Base-by-base conservation (phyloP, 2,888 invertebrate species). In the Sussaba pulchella region DNA sequence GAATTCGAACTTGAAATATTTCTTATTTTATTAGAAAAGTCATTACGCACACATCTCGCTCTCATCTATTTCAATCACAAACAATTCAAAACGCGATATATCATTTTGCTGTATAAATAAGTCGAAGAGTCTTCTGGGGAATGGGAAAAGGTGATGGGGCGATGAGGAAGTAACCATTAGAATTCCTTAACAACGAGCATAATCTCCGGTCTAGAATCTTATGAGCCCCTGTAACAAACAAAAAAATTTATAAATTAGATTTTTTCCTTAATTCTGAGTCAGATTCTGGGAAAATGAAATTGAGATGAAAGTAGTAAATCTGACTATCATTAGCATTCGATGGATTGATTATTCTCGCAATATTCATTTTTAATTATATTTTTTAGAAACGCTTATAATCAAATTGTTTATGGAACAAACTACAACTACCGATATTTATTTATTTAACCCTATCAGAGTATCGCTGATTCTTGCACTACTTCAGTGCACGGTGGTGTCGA, bases 181-280 rank as follows among this genome's bases (percentile, higher is more conserved):
- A 76, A 70, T 74, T 72, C 71, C 85, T 85, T 84, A 85, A 85
- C 84, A 72, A 85, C 87, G 86, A 86, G 85, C 81, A 83, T 79
- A 81, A 82, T 86, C 75, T 45, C 52, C 57, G 47, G 17, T 52
- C 36, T 64, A 63, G 57, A 73, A 47, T 59, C 79, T 90, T 91
- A 91, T 81, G 91, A 90, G 67, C 91, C 90, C 82, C 91, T 91
- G 88, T 43, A 88, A 90, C 66, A 82, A 61, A 77, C 71, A 83
- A 59, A 43, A 70, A 45, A 72, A 67, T 17, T 2, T 9, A 45
- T 59, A 4, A 26, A 45, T 74, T 14, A 47, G 17, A 21, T 24
- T 64, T 50, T 9, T 21, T 43, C 1, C 54, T 36, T 14, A 59
- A 59, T 61, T 31, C n/a, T 9, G 5, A 26, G 19, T 36, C 6